A percentile compares a stretch with the other conserved stretches of the same genome.
These are phyloP conservation scores for Tachina fera DNA, from an alignment of 2,888 invertebrate species.

Conservation along the genomic window DNA sequence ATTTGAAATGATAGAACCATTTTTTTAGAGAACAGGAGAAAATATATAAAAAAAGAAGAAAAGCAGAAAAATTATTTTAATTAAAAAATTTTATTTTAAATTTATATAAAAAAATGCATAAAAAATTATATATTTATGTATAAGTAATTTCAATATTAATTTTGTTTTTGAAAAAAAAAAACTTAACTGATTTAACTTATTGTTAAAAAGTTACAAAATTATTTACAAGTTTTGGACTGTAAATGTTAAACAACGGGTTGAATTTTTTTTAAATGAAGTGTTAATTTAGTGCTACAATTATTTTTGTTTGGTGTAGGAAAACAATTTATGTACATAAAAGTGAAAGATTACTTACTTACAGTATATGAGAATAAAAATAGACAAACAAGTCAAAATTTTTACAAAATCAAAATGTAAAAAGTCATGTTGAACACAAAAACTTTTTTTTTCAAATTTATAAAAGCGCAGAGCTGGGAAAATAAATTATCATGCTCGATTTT, in stretches of 20 bases:
- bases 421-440: too few relatives aligned
- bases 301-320: background rate
- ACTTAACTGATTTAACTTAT: constrained; percentile 62
- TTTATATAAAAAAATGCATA: constrained; percentile 57
- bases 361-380: background rate
- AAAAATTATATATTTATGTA: constrained; percentile 39
- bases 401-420: background rate
- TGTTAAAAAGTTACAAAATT: constrained; percentile 41
- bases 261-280: constrained; percentile 1
- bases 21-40: constrained; percentile 66
- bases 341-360: constrained; percentile 40
- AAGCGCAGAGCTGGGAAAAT: too few relatives aligned
- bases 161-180: constrained; percentile 13
- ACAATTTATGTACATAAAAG: background rate
- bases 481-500: too few relatives aligned
- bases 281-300: constrained; percentile 7
- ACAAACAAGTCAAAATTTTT: background rate
- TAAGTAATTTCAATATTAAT: constrained; percentile 13
- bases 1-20: constrained; percentile 45
- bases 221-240: constrained; percentile 25
- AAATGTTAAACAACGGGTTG: constrained; percentile 24
- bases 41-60: constrained; percentile 74
- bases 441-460: too few relatives aligned
- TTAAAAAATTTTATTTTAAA: constrained; percentile 57
- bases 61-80: constrained; percentile 74